phyloP scores from a whole-genome alignment of 1,140 invertebrate genomes.

The Spodoptera frugiperda region DNA sequence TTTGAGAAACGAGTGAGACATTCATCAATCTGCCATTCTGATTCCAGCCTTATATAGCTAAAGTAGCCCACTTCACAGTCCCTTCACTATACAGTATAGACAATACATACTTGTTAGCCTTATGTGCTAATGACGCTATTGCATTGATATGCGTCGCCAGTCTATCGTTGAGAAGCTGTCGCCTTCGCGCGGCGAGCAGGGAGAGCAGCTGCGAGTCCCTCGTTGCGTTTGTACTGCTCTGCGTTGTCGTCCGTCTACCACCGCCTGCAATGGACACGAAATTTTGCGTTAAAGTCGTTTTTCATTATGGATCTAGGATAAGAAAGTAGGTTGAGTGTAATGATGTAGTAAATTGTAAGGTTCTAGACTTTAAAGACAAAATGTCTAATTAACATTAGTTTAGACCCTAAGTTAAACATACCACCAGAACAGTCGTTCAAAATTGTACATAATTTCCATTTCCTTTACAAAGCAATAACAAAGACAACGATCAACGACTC shows the following conservation, averaged over 20 bases:
- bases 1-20: neutral
- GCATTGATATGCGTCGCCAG: conserved; percentile 79
- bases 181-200: conserved; percentile 84
- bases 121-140: conserved; percentile 75
- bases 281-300: conserved; percentile 21
- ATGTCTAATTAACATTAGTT: too few relatives aligned
- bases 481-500: too few relatives aligned
- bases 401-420: too few relatives aligned
- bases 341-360: too few relatives aligned
- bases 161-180: conserved; percentile 75
- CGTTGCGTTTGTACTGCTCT: conserved; percentile 69
- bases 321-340: neutral
- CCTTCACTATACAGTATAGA: conserved; percentile 38
- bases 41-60: conserved; percentile 14
- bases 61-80: conserved; percentile 32
- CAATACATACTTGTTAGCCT: conserved; percentile 75
- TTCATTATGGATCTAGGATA: neutral
- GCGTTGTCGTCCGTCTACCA: conserved; percentile 65
- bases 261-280: conserved; percentile 65
- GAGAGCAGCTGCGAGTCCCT: conserved; percentile 86
- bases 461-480: too few relatives aligned
- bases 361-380: too few relatives aligned
- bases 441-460: too few relatives aligned
- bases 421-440: too few relatives aligned
- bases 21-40: conserved; percentile 12